Evolutionary conservation across 2,888 invertebrate genomes (phyloP).

Genomic region (Platycnemis pennipes): DNA sequence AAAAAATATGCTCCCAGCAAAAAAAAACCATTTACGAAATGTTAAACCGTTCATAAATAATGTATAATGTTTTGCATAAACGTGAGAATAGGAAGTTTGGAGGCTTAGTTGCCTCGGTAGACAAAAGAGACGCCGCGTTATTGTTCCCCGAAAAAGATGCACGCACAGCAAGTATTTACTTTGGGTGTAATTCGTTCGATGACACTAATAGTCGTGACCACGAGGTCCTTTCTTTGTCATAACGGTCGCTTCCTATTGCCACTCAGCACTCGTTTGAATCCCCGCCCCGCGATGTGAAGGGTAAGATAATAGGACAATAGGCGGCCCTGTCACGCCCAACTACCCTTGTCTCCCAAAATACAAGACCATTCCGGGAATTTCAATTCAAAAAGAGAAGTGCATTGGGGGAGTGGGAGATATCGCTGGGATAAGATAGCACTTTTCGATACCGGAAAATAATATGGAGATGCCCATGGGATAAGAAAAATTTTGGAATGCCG

Average conservation of each 20-base stretch:
- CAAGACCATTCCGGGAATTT: constrained; percentile 63
- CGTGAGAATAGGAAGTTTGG: neutral
- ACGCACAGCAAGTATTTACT: constrained; percentile 28
- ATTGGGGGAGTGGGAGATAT: constrained; percentile 30
- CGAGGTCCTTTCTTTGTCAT: constrained; percentile 10
- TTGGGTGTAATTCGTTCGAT: constrained; percentile 43
- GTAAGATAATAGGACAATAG: constrained; percentile 63
- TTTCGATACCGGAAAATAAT: constrained; percentile 57
- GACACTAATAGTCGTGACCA: constrained; percentile 54
- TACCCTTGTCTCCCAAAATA: constrained; percentile 55
- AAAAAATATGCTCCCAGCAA: too few relatives aligned
- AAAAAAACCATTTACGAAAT: neutral
- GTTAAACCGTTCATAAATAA: neutral
- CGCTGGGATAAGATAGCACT: constrained; percentile 50
- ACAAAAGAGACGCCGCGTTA: constrained; percentile 28
- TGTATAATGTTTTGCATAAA: neutral
- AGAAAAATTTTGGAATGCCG: constrained; percentile 38
- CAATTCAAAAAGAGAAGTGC: constrained; percentile 30
- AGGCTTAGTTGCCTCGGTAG: neutral
- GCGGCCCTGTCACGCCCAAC: constrained; percentile 28
- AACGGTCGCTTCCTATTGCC: constrained; percentile 53
- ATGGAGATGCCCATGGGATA: constrained; percentile 45
- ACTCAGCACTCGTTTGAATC: constrained; percentile 37
- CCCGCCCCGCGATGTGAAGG: neutral
- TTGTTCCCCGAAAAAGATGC: neutral